A percentile compares a stretch with the other conserved stretches of the same genome.
Evolutionary conservation across 2,113 vertebrate species (phyloP).

Genomic region (Ptyas mucosa): DNA sequence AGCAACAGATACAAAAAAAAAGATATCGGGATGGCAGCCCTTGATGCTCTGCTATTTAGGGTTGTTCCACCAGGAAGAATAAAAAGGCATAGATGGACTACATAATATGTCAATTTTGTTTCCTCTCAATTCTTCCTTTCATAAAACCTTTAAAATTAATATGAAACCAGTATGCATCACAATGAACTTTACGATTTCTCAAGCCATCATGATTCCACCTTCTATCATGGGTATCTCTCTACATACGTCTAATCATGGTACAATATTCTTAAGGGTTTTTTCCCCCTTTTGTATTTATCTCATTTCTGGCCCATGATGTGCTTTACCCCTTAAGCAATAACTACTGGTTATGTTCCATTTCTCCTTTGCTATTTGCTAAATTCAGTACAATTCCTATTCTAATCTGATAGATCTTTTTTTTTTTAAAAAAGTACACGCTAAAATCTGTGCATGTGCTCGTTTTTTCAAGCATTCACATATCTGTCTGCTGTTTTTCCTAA

Average conservation of each 20-base stretch:
- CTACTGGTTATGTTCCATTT: neutral
- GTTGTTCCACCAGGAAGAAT: neutral
- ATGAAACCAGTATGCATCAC: too few species aligned
- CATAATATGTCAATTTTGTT: neutral
- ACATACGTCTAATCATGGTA: too few species aligned
- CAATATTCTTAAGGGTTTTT: too few species aligned
- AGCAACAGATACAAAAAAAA: neutral
- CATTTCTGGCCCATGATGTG: too few species aligned
- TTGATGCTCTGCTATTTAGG: neutral
- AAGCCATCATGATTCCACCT: too few species aligned
- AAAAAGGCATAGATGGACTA: neutral
- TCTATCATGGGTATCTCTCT: too few species aligned
- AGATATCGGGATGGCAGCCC: neutral
- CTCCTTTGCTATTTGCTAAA: neutral
- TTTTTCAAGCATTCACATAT: neutral
- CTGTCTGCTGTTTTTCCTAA: neutral
- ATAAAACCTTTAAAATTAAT: neutral
- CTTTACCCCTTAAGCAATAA: too few species aligned
- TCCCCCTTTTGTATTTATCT: too few species aligned
- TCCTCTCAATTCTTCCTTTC: neutral
- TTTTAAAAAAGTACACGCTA: neutral
- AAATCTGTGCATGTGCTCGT: neutral
- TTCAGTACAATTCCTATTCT: neutral
- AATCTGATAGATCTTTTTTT: neutral
- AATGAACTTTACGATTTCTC: too few species aligned